Conservation (phyloP, 2,113 vertebrate genomes). For the Serilophus lunatus region DNA sequence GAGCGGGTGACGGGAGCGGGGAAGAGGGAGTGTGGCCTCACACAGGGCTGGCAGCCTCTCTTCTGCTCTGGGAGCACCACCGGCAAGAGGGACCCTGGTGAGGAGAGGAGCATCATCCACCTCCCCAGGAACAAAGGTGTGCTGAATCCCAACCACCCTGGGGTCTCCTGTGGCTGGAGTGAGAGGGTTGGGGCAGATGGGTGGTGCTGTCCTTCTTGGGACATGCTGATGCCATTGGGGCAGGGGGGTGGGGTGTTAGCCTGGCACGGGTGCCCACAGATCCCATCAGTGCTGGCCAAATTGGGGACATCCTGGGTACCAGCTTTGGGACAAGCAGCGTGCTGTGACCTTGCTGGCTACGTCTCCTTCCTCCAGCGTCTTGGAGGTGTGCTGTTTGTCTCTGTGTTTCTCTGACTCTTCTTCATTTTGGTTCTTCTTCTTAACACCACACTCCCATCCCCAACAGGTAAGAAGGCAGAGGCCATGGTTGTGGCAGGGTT, state of each 20-base stretch:
- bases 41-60: neutral
- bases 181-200: neutral
- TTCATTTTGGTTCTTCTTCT: neutral
- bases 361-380: neutral
- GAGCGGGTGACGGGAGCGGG: neutral
- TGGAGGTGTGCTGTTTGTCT: accelerated
- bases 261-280: neutral
- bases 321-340: neutral
- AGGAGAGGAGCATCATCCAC: neutral
- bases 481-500: neutral
- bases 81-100: accelerated
- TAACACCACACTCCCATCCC: neutral
- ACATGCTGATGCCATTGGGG: neutral
- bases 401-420: neutral
- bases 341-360: accelerated
- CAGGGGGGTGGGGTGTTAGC: accelerated
- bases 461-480: neutral
- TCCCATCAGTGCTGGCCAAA: neutral
- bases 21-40: neutral
- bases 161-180: neutral
- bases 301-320: accelerated
- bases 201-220: neutral
- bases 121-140: constrained; percentile 4
- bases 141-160: neutral
- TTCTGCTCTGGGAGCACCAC: neutral